Conservation (phyloP, 2,113 vertebrate species). For the Coturnix japonica region DNA sequence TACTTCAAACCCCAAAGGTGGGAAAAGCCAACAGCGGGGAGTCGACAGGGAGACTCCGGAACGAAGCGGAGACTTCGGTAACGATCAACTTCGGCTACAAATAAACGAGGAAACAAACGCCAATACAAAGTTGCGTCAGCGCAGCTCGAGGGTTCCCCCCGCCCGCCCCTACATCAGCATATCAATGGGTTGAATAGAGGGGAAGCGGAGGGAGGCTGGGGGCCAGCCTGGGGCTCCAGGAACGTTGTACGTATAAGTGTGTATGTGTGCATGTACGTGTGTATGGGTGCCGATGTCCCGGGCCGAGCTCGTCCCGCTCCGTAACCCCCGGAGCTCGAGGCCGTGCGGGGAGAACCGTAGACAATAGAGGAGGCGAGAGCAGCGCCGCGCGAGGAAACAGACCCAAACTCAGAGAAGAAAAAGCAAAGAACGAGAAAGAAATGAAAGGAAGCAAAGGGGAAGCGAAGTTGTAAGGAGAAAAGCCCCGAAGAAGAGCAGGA, state of each 20-base stretch:
- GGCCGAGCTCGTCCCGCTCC: not conserved
- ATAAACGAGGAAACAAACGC: not conserved
- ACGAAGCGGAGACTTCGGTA: not conserved
- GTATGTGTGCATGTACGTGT: not conserved
- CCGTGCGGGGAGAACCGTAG: not conserved
- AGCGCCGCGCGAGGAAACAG: not conserved
- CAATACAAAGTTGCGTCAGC: not conserved
- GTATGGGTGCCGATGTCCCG: too few species aligned
- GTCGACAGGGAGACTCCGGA: fast-evolving
- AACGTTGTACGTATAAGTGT: not conserved
- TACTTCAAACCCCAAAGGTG: not conserved
- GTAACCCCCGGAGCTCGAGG: not conserved
- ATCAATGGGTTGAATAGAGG: fast-evolving
- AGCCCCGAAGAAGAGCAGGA: not conserved
- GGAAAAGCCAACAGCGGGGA: not conserved
- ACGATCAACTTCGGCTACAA: too few species aligned
- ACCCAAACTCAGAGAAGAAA: not conserved
- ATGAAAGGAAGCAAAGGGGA: not conserved
- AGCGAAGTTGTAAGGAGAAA: not conserved
- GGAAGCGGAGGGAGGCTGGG: not conserved
- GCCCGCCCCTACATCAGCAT: not conserved
- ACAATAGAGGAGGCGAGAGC: constrained; percentile 30
- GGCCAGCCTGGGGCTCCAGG: not conserved
- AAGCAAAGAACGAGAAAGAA: not conserved
- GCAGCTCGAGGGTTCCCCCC: not conserved